Conservation (phyloP, 2,888 invertebrate species). For the Crepidodera aurea region DNA sequence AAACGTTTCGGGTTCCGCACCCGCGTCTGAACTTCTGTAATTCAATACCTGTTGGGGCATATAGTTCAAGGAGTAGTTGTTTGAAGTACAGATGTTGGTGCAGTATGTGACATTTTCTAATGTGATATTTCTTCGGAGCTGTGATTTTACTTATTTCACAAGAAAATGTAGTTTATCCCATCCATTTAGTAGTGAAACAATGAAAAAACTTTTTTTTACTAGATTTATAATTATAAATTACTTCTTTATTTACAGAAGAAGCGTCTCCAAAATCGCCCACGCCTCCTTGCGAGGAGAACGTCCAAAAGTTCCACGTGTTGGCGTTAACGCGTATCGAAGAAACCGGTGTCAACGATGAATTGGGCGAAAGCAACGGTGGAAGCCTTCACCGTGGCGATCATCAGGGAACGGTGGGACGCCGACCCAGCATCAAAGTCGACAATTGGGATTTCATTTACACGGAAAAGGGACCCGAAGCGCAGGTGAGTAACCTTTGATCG, state of each 20-base stretch:
- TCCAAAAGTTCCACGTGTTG: constrained; percentile 56
- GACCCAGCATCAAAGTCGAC: constrained; percentile 56
- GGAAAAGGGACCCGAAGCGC: constrained; percentile 44
- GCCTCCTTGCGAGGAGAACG: constrained; percentile 2
- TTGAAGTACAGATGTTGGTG: no score
- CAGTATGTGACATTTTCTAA: no score
- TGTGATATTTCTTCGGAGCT: no score
- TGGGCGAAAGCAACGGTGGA: constrained; percentile 23
- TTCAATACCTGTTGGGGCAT: no score
- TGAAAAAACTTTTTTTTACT: no score
- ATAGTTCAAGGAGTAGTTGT: no score
- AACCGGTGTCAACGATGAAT: constrained; percentile 37
- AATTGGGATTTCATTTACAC: constrained; percentile 60
- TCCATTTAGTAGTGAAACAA: no score
- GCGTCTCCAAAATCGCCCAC: constrained; percentile 13
- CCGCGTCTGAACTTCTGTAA: no score
- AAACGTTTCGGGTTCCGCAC: no score
- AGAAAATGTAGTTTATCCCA: no score
- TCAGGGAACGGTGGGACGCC: constrained; percentile 44
- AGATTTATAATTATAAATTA: no score
- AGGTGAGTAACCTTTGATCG: constrained; percentile 31
- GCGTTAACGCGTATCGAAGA: constrained; percentile 56
- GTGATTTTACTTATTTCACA: no score
- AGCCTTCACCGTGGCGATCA: constrained; percentile 28
- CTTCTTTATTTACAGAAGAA: constrained; percentile 16